Conservation (phyloP, 1,140 invertebrate species). For the Hyposmocoma kahamanoa region DNA sequence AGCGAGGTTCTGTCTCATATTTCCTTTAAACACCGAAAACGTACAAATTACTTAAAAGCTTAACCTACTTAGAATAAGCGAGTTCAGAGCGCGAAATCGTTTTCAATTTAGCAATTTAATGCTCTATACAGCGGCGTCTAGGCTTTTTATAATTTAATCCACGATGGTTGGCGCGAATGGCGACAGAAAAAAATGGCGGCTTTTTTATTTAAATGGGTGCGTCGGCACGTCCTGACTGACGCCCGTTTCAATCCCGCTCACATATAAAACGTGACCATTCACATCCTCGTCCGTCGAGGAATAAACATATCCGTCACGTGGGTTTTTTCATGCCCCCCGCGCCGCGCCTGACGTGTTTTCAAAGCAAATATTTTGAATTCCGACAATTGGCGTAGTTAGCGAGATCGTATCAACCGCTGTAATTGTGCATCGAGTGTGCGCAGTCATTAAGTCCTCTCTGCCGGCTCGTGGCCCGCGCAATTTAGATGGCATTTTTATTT, state of each 20-base stretch:
- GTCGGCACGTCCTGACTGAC: slow-evolving; percentile 34
- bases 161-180: slow-evolving; percentile 31
- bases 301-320: slow-evolving; percentile 56
- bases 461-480: slow-evolving; percentile 20
- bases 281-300: slow-evolving; percentile 35
- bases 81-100: slow-evolving; percentile 20
- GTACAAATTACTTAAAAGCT: not conserved
- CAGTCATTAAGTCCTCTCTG: slow-evolving; percentile 28
- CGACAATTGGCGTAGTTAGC: slow-evolving; percentile 24
- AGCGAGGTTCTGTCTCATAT: not conserved
- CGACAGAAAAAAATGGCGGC: slow-evolving; percentile 32
- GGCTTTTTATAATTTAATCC: slow-evolving; percentile 44
- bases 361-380: slow-evolving; percentile 32
- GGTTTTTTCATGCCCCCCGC: slow-evolving; percentile 16
- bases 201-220: slow-evolving; percentile 46
- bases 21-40: not conserved
- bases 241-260: slow-evolving; percentile 47
- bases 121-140: slow-evolving; percentile 33
- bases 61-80: not conserved
- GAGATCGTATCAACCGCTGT: too few relatives aligned
- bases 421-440: slow-evolving; percentile 16
- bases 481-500: slow-evolving; percentile 43
- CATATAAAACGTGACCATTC: slow-evolving; percentile 63
- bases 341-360: slow-evolving; percentile 25
- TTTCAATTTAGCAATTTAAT: slow-evolving; percentile 46